Base-by-base conservation (phyloP, 92 coral and sea anemone species). In the Phenganax stokvisi region DNA sequence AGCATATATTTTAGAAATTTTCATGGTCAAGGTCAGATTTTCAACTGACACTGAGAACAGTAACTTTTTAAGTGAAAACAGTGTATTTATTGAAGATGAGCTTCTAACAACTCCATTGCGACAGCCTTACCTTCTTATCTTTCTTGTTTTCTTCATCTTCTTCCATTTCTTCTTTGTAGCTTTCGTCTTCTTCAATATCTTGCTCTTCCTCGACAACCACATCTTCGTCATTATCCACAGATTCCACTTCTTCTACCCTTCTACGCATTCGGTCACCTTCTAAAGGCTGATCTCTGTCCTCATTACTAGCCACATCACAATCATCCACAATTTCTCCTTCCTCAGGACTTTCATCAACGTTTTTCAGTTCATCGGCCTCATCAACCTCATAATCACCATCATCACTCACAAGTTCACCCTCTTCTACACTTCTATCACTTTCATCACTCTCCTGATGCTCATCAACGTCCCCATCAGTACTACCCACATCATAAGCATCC, bases 161-260 rank as follows among this genome's bases (percentile, higher is more conserved):
- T 37, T n/a, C 83, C 10, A 1, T 8, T 57, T 58, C 27, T 79
- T 59, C 20, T 82, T 71, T 12, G 57, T 63, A 54, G 47, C 64
- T 59, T 0, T 56, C 85, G 13, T 57, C 71, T 44, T 72, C 70
- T 17, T 71, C 61, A n/a, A 76, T 85, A 13, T 86, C 77, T 76
- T 75, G 89, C 8, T 75, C 86, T 3, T 59, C 80, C 15, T 76
- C 84, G 5, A 57, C 81, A 76, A 76, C 71, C n/a, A 76, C 69
- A 31, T 57, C 81, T 11, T 76, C 70, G 27, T 76, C 73, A 64
- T 64, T 37, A 64, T 64, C 70, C 70, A 37, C 47, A 37, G 4
- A 37, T 37, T 37, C 47, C 1, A 37, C 74, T 29, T 69, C 74
- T 17, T 8, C 52, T 37, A 37, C 47, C 47, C 47, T 37, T 37